Evolutionary conservation across 92 coral and sea anemone species (phyloP), one percentile per base, ranked within the genome.

Genomic region (Isaurus tuberculatus): DNA sequence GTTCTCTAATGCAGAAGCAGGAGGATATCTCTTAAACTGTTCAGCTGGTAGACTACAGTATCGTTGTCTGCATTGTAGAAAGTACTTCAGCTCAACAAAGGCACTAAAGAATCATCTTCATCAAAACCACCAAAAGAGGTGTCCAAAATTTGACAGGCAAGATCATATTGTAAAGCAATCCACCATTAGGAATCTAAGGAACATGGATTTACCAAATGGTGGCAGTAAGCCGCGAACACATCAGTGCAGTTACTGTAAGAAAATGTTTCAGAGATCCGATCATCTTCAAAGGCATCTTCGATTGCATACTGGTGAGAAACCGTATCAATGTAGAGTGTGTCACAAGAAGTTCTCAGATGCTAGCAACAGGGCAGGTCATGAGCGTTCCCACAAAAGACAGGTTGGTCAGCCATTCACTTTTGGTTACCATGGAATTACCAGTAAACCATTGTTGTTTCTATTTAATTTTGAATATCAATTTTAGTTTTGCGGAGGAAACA

Each of bases 341-440:
- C 30, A 51, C 30, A 70, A 70, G 74, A 70, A 51, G 23, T 70
- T 37, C 74, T 70, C 74, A 36, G 74, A 70, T 36, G 74, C 74
- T 30, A 70, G 74, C 37, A 70, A 70, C 26, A 70, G n/a, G 74
- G 36, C 34, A 4, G 16, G 53, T 13, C 74, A 70, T 20, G 49
- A 70, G 28, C 74, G 74, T 36, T 70, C 74, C 53, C 74, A 70
- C 49, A 8, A 70, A 11, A 30, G 36, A 42, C 74, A 70, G 74
- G 74, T 70, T 5, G 34, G 51, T 10, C 8, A 8, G 9, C 23
- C 26, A 3, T 22, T 19, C 23, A 55, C 22, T 55, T 1, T 2
- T 3, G 9, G 25, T 55, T 8, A 19, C n/a, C 63, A 55, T 11
- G 2, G 16, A 15, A n/a, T 8, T 5, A 55, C 23, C 63, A 55